Evolutionary conservation across 2,797 vertebrate species (phyloP).

Genomic region (Oophaga sylvatica): DNA sequence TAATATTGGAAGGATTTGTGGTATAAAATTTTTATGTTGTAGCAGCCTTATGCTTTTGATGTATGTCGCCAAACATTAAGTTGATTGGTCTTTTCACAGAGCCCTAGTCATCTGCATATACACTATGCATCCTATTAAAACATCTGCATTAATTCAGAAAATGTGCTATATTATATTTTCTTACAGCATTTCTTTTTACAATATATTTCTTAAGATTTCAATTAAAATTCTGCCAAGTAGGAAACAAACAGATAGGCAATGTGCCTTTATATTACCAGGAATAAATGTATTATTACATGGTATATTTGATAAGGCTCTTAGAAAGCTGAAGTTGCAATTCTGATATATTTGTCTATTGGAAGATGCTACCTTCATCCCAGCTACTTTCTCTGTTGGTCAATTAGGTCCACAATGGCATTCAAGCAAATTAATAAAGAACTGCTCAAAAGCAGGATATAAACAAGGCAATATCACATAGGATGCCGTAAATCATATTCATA

Average conservation of each 20-base stretch:
- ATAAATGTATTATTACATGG: background rate
- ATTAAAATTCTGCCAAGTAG: background rate
- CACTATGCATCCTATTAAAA: too few species aligned
- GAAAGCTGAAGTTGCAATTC: conserved; percentile 43
- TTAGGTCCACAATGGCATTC: conserved; percentile 18
- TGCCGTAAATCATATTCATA: conserved; percentile 47
- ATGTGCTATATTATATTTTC: too few species aligned
- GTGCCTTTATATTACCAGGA: background rate
- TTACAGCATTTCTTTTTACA: background rate
- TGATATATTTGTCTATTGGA: conserved; percentile 49
- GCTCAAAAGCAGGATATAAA: background rate
- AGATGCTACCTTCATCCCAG: background rate
- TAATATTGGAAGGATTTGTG: too few species aligned
- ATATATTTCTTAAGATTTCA: background rate
- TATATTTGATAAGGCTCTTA: background rate
- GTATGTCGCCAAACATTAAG: too few species aligned
- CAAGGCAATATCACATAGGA: conserved; percentile 16
- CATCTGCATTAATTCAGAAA: too few species aligned
- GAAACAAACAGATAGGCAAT: background rate
- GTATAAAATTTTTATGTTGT: too few species aligned
- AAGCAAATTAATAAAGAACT: conserved; percentile 5
- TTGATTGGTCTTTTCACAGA: too few species aligned
- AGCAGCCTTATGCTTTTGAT: too few species aligned
- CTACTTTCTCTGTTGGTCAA: conserved; percentile 17
- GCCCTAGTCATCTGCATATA: too few species aligned